A percentile compares a stretch with the other conserved stretches of the same genome.
Evolutionary conservation across 2,888 invertebrate species (phyloP).

Genomic region (Onthophagus sagittarius): DNA sequence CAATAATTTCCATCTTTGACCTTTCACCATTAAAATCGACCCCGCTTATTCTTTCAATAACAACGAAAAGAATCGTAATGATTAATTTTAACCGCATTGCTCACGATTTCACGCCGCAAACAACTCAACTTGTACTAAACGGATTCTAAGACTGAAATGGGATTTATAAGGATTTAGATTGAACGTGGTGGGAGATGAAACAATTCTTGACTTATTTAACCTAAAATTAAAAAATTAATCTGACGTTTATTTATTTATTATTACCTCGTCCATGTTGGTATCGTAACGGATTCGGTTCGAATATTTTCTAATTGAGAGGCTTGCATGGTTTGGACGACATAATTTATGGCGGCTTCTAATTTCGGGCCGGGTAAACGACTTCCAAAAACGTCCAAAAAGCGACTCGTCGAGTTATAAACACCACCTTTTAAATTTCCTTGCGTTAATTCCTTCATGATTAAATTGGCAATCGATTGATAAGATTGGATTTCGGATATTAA

Average conservation of each 20-base stretch:
- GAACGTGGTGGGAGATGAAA: not conserved
- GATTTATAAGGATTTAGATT: not conserved
- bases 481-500: constrained; percentile 58
- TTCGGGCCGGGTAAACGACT: constrained; percentile 51
- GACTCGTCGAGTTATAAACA: constrained; percentile 45
- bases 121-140: not conserved
- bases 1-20: constrained; percentile 18
- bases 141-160: no score
- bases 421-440: constrained; percentile 38
- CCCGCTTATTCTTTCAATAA: not conserved
- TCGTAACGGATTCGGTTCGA: constrained; percentile 62
- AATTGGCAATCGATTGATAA: constrained; percentile 36
- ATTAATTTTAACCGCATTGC: not conserved
- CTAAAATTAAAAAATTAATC: no score
- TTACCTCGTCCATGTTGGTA: constrained; percentile 61
- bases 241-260: constrained; percentile 27
- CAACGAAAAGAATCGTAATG: not conserved
- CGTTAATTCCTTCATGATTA: constrained; percentile 36
- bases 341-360: constrained; percentile 56
- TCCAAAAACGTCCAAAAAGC: constrained; percentile 53
- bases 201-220: not conserved
- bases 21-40: not conserved
- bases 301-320: constrained; percentile 59
- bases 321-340: constrained; percentile 49
- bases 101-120: not conserved